phyloP scores from a whole-genome alignment of 2,888 invertebrate species.

The Pterobdella sp. region DNA sequence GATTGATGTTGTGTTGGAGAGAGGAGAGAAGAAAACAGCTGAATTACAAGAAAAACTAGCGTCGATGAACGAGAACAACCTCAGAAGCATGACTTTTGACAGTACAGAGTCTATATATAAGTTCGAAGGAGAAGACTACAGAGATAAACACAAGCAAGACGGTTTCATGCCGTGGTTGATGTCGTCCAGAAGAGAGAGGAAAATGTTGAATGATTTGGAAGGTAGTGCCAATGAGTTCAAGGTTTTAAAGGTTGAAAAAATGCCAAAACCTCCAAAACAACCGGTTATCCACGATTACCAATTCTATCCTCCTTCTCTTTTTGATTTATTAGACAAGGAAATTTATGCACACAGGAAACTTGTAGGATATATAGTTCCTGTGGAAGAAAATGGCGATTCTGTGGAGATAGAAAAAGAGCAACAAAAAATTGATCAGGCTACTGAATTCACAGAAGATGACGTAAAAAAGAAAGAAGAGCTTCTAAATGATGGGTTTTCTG shows the following conservation, averaged over 20 bases:
- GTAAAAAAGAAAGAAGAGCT: not conserved
- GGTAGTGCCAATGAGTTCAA: slow-evolving; percentile 80
- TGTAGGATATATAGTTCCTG: slow-evolving; percentile 64
- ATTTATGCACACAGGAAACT: slow-evolving; percentile 92
- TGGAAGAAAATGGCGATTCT: not conserved
- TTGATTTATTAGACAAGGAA: slow-evolving; percentile 93
- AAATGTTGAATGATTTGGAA: slow-evolving; percentile 97
- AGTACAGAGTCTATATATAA: slow-evolving; percentile 65
- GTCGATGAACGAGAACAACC: slow-evolving; percentile 76
- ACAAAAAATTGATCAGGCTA: not conserved
- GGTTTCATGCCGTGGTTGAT: slow-evolving; percentile 89
- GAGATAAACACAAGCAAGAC: slow-evolving; percentile 45
- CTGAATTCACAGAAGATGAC: not conserved
- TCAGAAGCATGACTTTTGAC: slow-evolving; percentile 89
- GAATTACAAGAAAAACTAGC: slow-evolving; percentile 84
- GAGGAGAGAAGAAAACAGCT: slow-evolving; percentile 75
- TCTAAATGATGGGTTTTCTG: slow-evolving; percentile 69
- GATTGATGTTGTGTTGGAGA: slow-evolving; percentile 83
- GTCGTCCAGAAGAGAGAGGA: slow-evolving; percentile 95
- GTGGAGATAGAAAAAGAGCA: not conserved
- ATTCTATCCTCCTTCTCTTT: slow-evolving; percentile 92
- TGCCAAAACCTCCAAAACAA: slow-evolving; percentile 90
- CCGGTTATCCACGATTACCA: slow-evolving; percentile 99
- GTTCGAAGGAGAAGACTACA: slow-evolving; percentile 96
- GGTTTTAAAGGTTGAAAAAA: not conserved